Evolutionary conservation across 2,113 vertebrate species (phyloP), one percentile per base, ranked within the genome.

Genomic region (Ramphastos sulfuratus): DNA sequence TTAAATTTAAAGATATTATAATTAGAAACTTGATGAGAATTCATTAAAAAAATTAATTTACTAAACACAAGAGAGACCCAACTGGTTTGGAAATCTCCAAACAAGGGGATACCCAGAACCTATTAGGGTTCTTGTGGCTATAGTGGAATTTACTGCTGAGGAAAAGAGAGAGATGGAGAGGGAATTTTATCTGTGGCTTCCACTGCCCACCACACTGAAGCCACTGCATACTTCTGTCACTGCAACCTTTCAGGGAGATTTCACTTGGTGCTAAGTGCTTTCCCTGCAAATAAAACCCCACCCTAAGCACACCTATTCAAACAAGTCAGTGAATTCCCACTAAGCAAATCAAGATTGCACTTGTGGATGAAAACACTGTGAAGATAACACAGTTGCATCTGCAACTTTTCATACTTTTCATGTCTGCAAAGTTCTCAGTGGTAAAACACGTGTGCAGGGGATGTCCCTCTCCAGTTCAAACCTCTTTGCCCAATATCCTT

Each of bases 1-100:
- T 97, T 96, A 98, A 94, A 97, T 94, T 96, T 97, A 97, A 97
- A 98, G 95, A 97, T 97, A 97, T 97, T 97, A 94, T 97, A 97
- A 97, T 97, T 97, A 97, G 97, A 97, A 97, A 96, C 77, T 97
- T 96, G 95, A 97, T 97, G 97, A 97, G 63, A 95, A 97, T 97
- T 97, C 85, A 96, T 97, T 97, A 60, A 96, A 97, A 96, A 96
- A 92, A 96, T 96, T 96, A 96, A 97, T 97, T 97, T 97, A 92
- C 91, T 95, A 97, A 97, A 97, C 85, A 95, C 66, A 85, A 82
- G 92, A 96, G 92, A 79, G 15, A 46, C 65, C 44, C 91, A 90
- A 86, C 42, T 64, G 44, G 64, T 87, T 94, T 89, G 65, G 85
- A 96, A 91, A 69, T 76, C 83, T 93, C 89, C 69, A 93, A 63